phyloP scores from a whole-genome alignment of 2,113 vertebrate species.

The Gopherus evgoodei region DNA sequence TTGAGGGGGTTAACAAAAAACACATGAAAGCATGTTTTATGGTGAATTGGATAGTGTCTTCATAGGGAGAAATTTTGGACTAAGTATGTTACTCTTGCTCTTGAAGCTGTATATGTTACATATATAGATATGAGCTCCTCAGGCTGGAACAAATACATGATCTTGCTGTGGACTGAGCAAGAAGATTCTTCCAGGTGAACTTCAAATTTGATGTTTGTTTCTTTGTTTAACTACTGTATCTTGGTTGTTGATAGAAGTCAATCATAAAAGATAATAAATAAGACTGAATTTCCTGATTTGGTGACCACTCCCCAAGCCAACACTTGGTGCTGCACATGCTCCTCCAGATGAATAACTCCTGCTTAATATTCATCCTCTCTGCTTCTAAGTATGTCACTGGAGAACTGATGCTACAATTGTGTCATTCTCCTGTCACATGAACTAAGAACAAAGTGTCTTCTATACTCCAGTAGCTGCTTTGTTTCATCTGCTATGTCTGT shows the following conservation, averaged over 20 bases:
- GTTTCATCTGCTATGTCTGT: neutral
- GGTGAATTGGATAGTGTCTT: neutral
- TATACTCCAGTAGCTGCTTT: neutral
- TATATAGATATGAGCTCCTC: neutral
- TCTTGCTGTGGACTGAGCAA: neutral
- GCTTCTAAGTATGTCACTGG: neutral
- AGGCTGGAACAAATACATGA: neutral
- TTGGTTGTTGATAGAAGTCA: neutral
- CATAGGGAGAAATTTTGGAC: neutral
- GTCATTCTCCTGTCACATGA: slow-evolving; percentile 5
- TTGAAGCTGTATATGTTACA: neutral
- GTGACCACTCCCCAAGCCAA: neutral
- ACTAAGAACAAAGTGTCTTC: neutral
- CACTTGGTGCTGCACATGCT: neutral
- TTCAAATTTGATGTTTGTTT: neutral
- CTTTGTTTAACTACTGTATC: neutral
- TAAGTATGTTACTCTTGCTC: neutral
- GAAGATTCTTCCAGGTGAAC: neutral
- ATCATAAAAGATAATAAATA: neutral
- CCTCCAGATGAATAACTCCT: fast-evolving
- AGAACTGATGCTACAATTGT: neutral
- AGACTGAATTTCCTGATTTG: neutral
- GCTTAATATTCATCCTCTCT: neutral
- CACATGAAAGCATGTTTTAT: neutral
- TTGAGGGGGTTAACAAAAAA: neutral